A percentile compares a stretch with the other conserved stretches of the same genome.
Conservation (phyloP, 2,888 invertebrate species). For the Galerucella calmariensis region DNA sequence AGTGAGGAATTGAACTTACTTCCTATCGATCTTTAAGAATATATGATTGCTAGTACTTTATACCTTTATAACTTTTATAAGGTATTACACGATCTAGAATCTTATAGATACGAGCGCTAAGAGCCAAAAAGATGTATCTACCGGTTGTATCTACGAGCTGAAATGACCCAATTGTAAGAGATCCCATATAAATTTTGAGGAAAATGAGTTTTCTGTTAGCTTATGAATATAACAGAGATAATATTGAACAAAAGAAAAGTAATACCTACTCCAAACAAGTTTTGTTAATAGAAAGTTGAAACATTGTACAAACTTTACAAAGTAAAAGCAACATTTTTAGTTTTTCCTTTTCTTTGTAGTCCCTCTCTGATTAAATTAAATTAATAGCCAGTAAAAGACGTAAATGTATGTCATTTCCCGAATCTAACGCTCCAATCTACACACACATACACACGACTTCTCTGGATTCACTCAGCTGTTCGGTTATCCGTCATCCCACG, state of each 20-base stretch:
- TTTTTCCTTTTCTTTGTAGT: neutral
- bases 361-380: conserved; percentile 17
- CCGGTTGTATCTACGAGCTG: neutral
- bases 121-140: neutral
- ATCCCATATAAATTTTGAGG: neutral
- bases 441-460: conserved; percentile 32
- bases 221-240: neutral
- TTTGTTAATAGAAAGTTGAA: too few species aligned
- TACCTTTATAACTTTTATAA: conserved; percentile 10
- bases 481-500: neutral
- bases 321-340: neutral
- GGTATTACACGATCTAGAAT: conserved; percentile 15
- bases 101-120: neutral
- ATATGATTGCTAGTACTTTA: neutral
- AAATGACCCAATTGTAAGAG: neutral
- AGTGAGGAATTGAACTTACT: too few species aligned
- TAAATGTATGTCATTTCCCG: conserved; percentile 36
- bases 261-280: too few species aligned
- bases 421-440: conserved; percentile 37
- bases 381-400: conserved; percentile 39
- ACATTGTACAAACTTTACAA: too few species aligned
- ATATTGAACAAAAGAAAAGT: too few species aligned
- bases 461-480: conserved; percentile 20
- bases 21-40: too few species aligned
- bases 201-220: neutral